Conservation (phyloP, 2,888 invertebrate genomes). For the Orchestes rusci region DNA sequence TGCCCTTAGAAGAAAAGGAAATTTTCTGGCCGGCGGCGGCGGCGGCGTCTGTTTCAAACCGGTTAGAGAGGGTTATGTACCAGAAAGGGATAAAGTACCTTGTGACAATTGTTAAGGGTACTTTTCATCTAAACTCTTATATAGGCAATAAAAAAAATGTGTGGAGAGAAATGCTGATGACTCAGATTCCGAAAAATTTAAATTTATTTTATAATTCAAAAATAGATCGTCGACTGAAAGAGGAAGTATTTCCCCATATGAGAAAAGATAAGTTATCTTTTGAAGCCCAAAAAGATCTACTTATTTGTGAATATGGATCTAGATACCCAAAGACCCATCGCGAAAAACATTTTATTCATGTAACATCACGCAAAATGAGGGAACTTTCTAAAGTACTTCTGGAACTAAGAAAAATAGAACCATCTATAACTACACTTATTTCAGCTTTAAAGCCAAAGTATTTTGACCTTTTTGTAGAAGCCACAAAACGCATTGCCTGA, state of each 20-base stretch:
- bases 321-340: neutral
- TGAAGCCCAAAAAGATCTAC: neutral
- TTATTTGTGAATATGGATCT: neutral
- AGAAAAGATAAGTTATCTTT: neutral
- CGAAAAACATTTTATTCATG: neutral
- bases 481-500: conserved; percentile 12
- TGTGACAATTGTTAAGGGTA: neutral
- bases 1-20: neutral
- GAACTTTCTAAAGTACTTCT: conserved; percentile 14
- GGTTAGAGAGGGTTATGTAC: neutral
- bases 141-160: neutral
- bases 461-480: conserved; percentile 11
- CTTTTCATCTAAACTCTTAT: neutral
- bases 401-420: conserved; percentile 13
- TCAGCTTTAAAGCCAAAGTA: conserved; percentile 9
- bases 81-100: neutral
- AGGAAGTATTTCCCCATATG: neutral
- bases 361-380: conserved; percentile 20
- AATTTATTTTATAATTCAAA: neutral
- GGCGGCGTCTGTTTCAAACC: neutral
- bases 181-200: neutral
- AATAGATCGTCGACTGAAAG: neutral
- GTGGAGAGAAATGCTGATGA: neutral
- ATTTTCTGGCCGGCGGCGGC: neutral
- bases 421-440: conserved; percentile 7